Evolutionary conservation across 2,888 invertebrate genomes (phyloP), one percentile per base, ranked within the genome.

Genomic region (Aplocera efformata): DNA sequence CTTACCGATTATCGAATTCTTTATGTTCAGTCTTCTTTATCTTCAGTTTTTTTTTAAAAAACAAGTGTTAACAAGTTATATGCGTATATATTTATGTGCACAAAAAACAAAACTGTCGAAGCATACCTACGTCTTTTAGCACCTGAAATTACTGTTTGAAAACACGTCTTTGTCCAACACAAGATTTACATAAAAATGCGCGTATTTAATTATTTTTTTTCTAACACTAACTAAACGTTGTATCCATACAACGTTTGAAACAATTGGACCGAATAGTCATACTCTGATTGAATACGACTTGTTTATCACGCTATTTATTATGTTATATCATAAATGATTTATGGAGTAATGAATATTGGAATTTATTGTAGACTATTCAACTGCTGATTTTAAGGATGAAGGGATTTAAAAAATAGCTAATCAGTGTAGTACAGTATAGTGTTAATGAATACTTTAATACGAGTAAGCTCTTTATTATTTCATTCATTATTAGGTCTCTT

Each of bases 211-310:
- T 24, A 8, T 26, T 38, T 38, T 17, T 34, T 44, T 39, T 11
- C 23, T 24, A 10, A 39, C n/a, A 34, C 33, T 20, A 25, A 6
- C 22, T 39, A 35, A 28, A 20, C 31, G 32, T 13, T 42, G 39
- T 44, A 17, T 3, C 13, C 13, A 17, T 5, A 17, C 13, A 17
- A 17, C 5, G 5, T 17, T 3, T 5, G 7, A 35, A 26, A 31
- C 32, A 45, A 45, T 32, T 45, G 29, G 45, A 41, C 36, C 45
- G 45, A 26, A 20, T 1, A 22, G 45, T 39, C 44, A 39, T 39
- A 44, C 39, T 25, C 44, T 44, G 35, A 35, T 44, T 32, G 28
- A 27, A 7, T 22, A 22, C 20, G 26, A 23, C 32, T 23, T 35
- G 26, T 31, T 38, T 32, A 13, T 5, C 29, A 13, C 21, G 29